Base-by-base conservation (phyloP, 1,140 invertebrate genomes). In the Anastrepha ludens region DNA sequence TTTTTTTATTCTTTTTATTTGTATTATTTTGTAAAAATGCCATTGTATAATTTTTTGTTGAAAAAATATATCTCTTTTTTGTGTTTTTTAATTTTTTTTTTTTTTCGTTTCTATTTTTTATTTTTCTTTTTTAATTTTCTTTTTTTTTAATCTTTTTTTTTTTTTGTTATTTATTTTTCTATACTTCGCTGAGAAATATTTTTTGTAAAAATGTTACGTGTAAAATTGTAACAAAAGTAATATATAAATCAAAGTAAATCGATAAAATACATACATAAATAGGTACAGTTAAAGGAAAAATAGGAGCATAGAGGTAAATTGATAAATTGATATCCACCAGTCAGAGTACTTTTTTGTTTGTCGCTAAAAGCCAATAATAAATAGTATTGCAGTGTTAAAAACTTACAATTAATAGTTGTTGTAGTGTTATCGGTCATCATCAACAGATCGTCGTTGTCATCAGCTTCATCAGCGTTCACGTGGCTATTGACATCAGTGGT, bases 361-460 rank as follows among this genome's bases (percentile, higher is more conserved):
- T 55, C 17, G 64, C 50, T 85, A 87, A 78, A 88, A 86, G 65
- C 5, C 88, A 67, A 88, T 81, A 88, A 39, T 70, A 50, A 87
- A 70, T 86, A 70, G 58, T 86, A 50, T 87, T 85, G 78, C 58
- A 85, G 81, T 85, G 86, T 87, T 87, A 88, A 89, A 89, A 91
- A 92, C 92, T 92, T 93, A 93, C 92, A 93, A 93, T 92, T 88
- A 85, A 88, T 87, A 74, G 85, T 88, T 81, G 88, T 70, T 65
- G 89, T 65, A 86, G 78, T 88, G 88, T 87, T 89, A 67, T 87
- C 87, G 88, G 87, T 86, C 58, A 81, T 87, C 64, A 87, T 81
- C 44, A 87, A 81, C 74, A 81, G 41, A 85, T 85, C 87, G 60
- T 50, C 74, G 62, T 89, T 86, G 70, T 87, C 41, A 59, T 87